Evolutionary conservation across 2,888 invertebrate species (phyloP), one percentile per base, ranked within the genome.

Genomic region (Nesidiocoris tenuis): DNA sequence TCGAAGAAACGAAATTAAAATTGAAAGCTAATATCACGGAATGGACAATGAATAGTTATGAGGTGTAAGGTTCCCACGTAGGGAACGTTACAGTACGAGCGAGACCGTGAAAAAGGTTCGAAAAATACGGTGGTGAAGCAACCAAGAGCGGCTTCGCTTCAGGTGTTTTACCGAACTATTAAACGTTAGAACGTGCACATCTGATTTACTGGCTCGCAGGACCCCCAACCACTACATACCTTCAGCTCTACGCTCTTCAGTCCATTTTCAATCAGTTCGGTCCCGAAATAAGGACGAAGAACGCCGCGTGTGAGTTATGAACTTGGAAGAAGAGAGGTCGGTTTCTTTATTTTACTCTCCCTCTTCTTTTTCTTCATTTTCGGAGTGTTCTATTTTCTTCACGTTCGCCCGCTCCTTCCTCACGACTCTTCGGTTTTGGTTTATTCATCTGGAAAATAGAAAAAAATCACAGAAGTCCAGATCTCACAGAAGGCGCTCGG

Each of bases 121-220:
- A 57, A 68, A 68, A 68, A 39, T 39, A 39, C 57, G 68, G 24
- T 22, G 68, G 68, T 68, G 56, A 56, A 57, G 59, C 57, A 68
- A 57, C 18, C 59, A 17, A 17, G 59, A 16, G 59, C 59, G 66
- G 19, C 25, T 39, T 61, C 54, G 72, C 18, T 22, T 74, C 64
- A 74, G 72, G 72, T 74, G 72, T 74, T 74, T 74, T 74, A 72
- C 72, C 72, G 39, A 68, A 74, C 72, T 74, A 74, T 74, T 74
- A 74, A 74, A 74, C 63, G 63, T 57, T 57, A 61, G 72, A 74
- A 39, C 72, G 72, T 74, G 72, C 72, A 74, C 72, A 39, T 55
- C 64, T 74, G 72, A 74, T 74, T 74, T 74, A 74, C 63, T 74
- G 72, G 63, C 63, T 74, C 72, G 57, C 23, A 57, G 57, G 23